A percentile compares a stretch with the other conserved stretches of the same genome.
phyloP scores from a whole-genome alignment of 2,888 invertebrate species.

The Gymnocheta viridis region DNA sequence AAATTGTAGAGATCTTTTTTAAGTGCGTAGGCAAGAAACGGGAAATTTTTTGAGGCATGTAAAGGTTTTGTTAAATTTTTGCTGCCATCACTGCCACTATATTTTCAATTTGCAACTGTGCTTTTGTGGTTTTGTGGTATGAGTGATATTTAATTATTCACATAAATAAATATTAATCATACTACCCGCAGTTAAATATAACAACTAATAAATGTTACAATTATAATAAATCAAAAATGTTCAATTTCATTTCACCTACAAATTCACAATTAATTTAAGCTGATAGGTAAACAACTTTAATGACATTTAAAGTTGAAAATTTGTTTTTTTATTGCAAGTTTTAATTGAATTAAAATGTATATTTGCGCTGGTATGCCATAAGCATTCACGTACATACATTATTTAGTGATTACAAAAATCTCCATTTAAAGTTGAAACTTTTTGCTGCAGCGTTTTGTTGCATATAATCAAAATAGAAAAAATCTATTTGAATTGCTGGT shows the following conservation, averaged over 20 bases:
- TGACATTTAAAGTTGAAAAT: constrained; percentile 19
- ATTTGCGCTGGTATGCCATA: background rate
- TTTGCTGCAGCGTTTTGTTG: background rate
- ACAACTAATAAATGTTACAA: background rate
- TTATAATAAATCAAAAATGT: background rate
- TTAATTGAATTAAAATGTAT: constrained; percentile 40
- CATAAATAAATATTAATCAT: constrained; percentile 18
- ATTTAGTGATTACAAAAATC: constrained; percentile 29
- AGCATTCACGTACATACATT: constrained; percentile 12
- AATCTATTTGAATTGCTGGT: background rate
- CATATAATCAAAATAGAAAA: background rate
- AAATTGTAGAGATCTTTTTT: too few species aligned
- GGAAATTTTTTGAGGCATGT: too few species aligned
- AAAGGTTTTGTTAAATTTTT: too few species aligned
- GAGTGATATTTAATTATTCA: constrained; percentile 3
- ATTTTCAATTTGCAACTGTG: background rate
- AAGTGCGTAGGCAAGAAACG: too few species aligned
- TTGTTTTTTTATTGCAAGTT: background rate
- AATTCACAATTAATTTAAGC: constrained; percentile 26
- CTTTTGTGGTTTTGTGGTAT: background rate
- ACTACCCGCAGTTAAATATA: background rate
- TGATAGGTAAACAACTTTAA: constrained; percentile 24
- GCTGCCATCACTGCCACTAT: background rate
- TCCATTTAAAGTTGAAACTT: background rate
- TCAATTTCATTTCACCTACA: constrained; percentile 10